A percentile compares a stretch with the other conserved stretches of the same genome.
phyloP scores from a whole-genome alignment of 2,797 vertebrate genomes.

The Muscicapa striata region DNA sequence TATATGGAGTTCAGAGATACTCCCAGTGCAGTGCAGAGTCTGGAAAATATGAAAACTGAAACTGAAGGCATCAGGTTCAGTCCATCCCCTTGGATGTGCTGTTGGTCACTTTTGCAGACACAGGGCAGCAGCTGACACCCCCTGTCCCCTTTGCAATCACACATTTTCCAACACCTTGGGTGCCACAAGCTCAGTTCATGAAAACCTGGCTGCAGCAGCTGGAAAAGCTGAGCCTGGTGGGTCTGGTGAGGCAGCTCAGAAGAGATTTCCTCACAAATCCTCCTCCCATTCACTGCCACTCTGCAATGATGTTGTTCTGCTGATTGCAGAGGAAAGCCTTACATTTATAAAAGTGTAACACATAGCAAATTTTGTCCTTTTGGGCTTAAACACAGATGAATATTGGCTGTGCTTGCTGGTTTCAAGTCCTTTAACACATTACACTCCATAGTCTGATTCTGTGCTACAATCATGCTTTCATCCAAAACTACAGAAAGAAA shows the following conservation, averaged over 20 bases:
- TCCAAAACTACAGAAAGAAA: not conserved
- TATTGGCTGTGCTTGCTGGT: not conserved
- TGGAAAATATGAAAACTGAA: not conserved
- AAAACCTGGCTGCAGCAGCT: not conserved
- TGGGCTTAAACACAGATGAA: not conserved
- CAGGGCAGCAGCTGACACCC: not conserved
- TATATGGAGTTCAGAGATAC: not conserved
- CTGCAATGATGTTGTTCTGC: not conserved
- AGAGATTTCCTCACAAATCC: not conserved
- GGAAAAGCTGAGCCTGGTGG: not conserved
- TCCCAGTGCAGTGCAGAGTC: not conserved
- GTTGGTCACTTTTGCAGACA: not conserved
- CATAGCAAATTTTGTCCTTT: not conserved
- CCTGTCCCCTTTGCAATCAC: not conserved
- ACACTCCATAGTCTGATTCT: not conserved
- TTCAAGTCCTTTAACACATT: not conserved
- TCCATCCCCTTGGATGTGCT: not conserved
- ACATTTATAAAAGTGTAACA: not conserved
- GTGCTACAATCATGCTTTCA: fast-evolving
- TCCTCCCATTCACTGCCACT: not conserved
- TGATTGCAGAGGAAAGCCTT: not conserved
- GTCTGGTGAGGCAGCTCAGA: not conserved
- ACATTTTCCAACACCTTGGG: not conserved
- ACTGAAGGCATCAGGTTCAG: not conserved
- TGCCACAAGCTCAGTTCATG: fast-evolving